phyloP scores from a whole-genome alignment of 2,888 invertebrate genomes.

The Rhynchonema sp. region DNA sequence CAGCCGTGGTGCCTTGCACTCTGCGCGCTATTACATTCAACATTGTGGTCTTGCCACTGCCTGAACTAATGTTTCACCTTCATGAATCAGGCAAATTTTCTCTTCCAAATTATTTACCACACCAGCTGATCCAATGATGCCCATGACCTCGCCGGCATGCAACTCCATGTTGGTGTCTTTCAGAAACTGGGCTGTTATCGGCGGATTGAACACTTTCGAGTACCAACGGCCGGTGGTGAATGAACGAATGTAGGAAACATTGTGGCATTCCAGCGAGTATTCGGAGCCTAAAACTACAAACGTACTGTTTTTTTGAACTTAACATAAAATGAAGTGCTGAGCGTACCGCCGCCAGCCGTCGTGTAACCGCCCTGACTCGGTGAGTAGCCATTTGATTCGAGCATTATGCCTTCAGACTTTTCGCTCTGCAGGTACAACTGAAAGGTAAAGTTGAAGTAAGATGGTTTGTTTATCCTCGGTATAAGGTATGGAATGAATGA shows the following conservation, averaged over 20 bases:
- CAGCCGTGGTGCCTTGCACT: slow-evolving; percentile 58
- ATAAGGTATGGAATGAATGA: too few relatives aligned
- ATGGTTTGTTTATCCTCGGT: too few relatives aligned
- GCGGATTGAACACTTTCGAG: slow-evolving; percentile 16
- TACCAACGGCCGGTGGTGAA: slow-evolving; percentile 14
- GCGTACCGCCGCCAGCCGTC: too few relatives aligned
- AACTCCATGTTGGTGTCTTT: slow-evolving; percentile 79
- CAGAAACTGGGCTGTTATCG: slow-evolving; percentile 41
- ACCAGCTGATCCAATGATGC: slow-evolving; percentile 79
- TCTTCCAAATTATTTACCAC: slow-evolving; percentile 9
- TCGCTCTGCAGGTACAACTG: too few relatives aligned
- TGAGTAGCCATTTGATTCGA: too few relatives aligned
- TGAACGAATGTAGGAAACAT: slow-evolving; percentile 18
- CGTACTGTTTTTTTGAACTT: too few relatives aligned
- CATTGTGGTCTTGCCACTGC: slow-evolving; percentile 79
- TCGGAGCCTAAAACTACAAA: too few relatives aligned
- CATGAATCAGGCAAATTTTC: background rate
- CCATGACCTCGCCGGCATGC: slow-evolving; percentile 76
- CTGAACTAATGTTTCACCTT: slow-evolving; percentile 33
- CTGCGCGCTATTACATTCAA: slow-evolving; percentile 58
- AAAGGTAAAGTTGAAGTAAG: too few relatives aligned
- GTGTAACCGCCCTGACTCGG: too few relatives aligned
- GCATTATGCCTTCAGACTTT: too few relatives aligned
- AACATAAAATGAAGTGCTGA: too few relatives aligned
- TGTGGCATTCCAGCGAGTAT: slow-evolving; percentile 13